Base-by-base conservation (phyloP, 2,797 vertebrate genomes). In the Syncerus caffer region DNA sequence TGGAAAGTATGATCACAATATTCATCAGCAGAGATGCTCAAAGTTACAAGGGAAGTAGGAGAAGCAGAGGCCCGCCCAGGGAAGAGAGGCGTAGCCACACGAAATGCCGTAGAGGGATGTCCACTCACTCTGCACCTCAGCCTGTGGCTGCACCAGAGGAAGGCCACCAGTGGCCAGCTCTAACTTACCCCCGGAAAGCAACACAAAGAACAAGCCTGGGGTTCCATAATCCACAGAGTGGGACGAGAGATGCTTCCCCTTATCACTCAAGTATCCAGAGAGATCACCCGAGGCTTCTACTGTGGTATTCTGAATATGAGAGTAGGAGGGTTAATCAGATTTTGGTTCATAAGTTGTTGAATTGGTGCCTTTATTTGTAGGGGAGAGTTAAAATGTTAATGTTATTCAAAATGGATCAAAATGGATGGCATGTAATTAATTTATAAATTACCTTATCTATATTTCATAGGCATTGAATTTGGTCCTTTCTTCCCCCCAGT, bases 301-400 rank as follows among this genome's bases (percentile, higher is more conserved):
- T 4, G 21, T 10, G 14, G 38, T 16, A 7, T 55, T 91, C 64
- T 53, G 29, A 83, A 53, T 55, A 89, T 14, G 78, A 93, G 6
- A 16, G 17, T 11, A 80, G 79, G 64, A 83, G 55, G 71, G 38
- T 34, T n/a, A 64, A 94, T 71, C 47, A 55, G 58, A 34, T 84
- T 82, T 94, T 76, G 57, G 42, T 53, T 60, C 55, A 17, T 60
- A 34, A 57, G 42, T 27, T 55, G 51, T 93, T 74, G 15, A 92
- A 57, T 7, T 89, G 60, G 67, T 90, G 29, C 87, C 50, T 57
- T 78, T 80, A 60, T 90, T 90, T 84, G 62, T 55, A 87, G 4
- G 6, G n/a, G 1, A 51, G 31, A 86, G 90, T 67, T 90, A 74
- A 95, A 96, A 85, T 97, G 87, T 93, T 95, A 91, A 60, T 91